Evolutionary conservation across 2,888 invertebrate genomes (phyloP), one percentile per base, ranked within the genome.

Genomic region (Cephus runcator): DNA sequence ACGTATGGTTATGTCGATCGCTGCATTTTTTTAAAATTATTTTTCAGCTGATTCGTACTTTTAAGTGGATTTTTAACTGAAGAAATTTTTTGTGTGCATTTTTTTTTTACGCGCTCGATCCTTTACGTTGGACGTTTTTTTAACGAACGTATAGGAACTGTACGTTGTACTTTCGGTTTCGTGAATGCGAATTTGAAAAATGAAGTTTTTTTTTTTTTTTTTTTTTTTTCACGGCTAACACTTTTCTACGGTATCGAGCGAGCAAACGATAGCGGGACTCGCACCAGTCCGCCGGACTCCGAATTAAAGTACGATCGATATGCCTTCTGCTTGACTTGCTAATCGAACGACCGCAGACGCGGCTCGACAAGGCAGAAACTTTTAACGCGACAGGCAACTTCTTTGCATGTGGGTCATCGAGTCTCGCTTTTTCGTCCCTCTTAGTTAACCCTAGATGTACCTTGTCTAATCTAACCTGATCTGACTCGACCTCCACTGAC

Each of bases 261-360:
- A 30, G 71, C 11, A 12, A 12, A 34, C 33, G 33, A 71, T 71
- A 71, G 71, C 71, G 71, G 12, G 56, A 15, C 23, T 23, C 56
- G 56, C 56, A 56, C 23, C 23, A 56, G 56, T 56, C 56, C 40
- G 23, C 9, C 9, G 56, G 23, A 23, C 33, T 9, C 33, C 71
- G 75, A 80, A 80, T 82, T 81, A 79, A 80, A 80, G 80, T 79
- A 56, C 78, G 81, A 80, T 82, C 82, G 81, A 82, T 82, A 81
- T 77, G 33, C 71, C 71, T 71, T 34, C 34, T 36, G 36, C 74
- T 74, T 74, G 74, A 74, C 74, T 74, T 74, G 74, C 74, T 74
- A 74, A 74, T 74, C 34, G 71, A 23, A 34, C 71, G 30, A 30
- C 74, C 36, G 71, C 71, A 34, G 71, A 71, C 31, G 71, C 71